Evolutionary conservation across 2,888 invertebrate species (phyloP).

Genomic region (Andrena marginata): DNA sequence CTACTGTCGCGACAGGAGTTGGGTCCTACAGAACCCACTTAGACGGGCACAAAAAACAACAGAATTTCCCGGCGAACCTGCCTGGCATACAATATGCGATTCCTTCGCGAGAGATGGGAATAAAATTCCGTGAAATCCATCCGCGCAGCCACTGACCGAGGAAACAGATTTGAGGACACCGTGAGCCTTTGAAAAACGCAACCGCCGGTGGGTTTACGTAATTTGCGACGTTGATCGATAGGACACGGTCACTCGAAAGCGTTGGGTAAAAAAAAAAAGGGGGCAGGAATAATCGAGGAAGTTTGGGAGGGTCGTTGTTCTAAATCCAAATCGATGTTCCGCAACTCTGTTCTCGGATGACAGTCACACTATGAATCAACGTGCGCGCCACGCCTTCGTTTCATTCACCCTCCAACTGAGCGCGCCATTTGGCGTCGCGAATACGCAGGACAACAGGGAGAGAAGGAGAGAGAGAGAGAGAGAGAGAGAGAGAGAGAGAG

Average conservation of each 20-base stretch:
- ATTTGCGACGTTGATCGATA: neutral
- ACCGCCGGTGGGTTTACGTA: neutral
- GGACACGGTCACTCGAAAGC: neutral
- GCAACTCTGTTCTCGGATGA: conserved; percentile 48
- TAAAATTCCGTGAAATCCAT: neutral
- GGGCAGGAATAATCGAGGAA: conserved; percentile 26
- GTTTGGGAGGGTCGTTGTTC: conserved; percentile 20
- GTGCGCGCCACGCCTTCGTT: conserved; percentile 66
- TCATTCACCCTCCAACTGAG: conserved; percentile 66
- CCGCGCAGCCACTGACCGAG: neutral
- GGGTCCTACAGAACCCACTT: no score
- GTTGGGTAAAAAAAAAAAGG: neutral
- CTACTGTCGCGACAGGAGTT: neutral
- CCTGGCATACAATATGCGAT: neutral
- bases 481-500: neutral
- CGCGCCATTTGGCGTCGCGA: conserved; percentile 33
- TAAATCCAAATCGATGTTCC: conserved; percentile 47
- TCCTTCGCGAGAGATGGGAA: neutral
- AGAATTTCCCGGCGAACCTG: no score
- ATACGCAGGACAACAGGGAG: conserved; percentile 26
- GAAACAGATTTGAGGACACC: neutral
- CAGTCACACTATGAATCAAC: conserved; percentile 65
- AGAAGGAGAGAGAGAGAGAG: conserved; percentile 26
- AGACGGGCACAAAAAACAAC: no score
- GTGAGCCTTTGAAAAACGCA: neutral